Base-by-base conservation (phyloP, 2,888 invertebrate genomes). In the Odiellus spinosus region DNA sequence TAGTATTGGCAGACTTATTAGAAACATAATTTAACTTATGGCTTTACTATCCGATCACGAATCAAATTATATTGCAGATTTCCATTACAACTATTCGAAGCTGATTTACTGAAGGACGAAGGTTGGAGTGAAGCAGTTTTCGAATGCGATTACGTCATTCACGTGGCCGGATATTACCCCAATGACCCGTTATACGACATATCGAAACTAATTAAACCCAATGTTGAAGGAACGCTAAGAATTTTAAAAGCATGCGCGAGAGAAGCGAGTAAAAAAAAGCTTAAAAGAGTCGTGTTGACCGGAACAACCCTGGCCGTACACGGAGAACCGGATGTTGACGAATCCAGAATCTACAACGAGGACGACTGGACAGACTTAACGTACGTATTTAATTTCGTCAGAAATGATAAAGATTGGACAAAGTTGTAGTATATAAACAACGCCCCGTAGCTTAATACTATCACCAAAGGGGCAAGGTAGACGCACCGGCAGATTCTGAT, bases 201-300 rank as follows among this genome's bases (percentile, higher is more conserved):
- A 52, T 66, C 66, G 33, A 66, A 67, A 26, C 47, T 68, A 10
- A 61, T 70, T 19, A 60, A 63, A 43, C 67, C 69, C 1, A 70
- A 70, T 4, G 65, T 70, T 4, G 66, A 71, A 33, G 71, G 70
- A 2, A 71, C 70, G 1, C 59, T 64, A 49, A 61, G 61, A 41
- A 64, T 72, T 3, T 58, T 71, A 19, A 62, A 63, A 53, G 69
- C 71, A n/a, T 67, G 67, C 52, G 60, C 61, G 4, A 60, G 60
- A 26, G 61, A 62, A 43, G 62, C 61, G 42, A 60, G 66, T 6
- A 26, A 26, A 8, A 26, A 26, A 26, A 26, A 26, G 26, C 67
- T 72, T 36, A 65, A 65, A 56, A 63, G 70, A 47, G 67, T 72
- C 11, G 70, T 72, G 11, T 58, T 72, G 19, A 72, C 71, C 2